Percentiles rank a stretch among this genome's conserved stretches.
Evolutionary conservation across 2,888 invertebrate species (phyloP).

Genomic region (Campaea margaritaria): DNA sequence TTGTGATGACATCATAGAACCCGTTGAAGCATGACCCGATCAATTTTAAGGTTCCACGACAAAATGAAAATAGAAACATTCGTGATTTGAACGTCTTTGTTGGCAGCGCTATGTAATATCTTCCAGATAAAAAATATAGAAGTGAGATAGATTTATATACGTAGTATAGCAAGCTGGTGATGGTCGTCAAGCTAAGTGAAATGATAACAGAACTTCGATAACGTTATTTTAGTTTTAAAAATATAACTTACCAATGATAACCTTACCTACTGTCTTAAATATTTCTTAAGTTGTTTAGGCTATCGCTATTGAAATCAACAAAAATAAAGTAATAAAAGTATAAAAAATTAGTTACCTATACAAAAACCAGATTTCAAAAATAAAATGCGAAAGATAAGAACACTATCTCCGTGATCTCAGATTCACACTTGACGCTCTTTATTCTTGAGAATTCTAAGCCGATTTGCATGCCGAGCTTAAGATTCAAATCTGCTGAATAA

Average conservation of each 20-base stretch:
- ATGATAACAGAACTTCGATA: conserved; percentile 1
- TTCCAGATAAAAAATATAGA: conserved; percentile 9
- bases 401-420: conserved; percentile 18
- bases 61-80: conserved; percentile 38
- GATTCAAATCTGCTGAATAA: conserved; percentile 67
- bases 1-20: conserved; percentile 61
- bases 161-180: conserved; percentile 2
- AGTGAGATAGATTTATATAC: conserved; percentile 19
- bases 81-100: conserved; percentile 32
- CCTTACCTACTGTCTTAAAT: too few relatives aligned
- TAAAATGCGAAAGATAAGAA: conserved; percentile 36
- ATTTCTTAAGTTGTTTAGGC: too few relatives aligned
- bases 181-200: background rate
- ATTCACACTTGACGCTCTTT: conserved; percentile 52
- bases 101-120: conserved; percentile 20
- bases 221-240: too few relatives aligned
- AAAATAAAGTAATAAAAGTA: background rate
- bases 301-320: background rate
- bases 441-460: conserved; percentile 60
- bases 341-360: conserved; percentile 1
- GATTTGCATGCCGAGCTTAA: conserved; percentile 63
- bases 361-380: background rate
- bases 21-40: conserved; percentile 55
- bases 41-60: conserved; percentile 47
- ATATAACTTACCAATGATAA: too few relatives aligned